Percentiles rank a stretch among this genome's conserved stretches.
phyloP scores from a whole-genome alignment of 2,888 invertebrate genomes.

The Morpho deidamia region DNA sequence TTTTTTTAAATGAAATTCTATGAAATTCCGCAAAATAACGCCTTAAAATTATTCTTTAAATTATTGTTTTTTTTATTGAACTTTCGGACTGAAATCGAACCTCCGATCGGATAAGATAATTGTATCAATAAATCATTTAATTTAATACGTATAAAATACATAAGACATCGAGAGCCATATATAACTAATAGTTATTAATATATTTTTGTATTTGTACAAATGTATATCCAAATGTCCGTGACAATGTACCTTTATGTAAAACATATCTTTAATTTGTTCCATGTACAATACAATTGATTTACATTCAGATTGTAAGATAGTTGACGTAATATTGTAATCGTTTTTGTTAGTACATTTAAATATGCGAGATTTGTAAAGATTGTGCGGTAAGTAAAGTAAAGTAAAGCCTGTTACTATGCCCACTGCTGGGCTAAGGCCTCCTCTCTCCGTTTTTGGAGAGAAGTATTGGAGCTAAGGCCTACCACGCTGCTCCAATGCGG shows the following conservation, averaged over 20 bases:
- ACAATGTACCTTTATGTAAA: slow-evolving; percentile 35
- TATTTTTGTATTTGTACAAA: slow-evolving; percentile 70
- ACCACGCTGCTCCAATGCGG: too few relatives aligned
- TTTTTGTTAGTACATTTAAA: neutral
- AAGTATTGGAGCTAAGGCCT: too few relatives aligned
- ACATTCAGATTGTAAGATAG: slow-evolving; percentile 14
- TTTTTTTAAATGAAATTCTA: too few relatives aligned
- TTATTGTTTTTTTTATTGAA: too few relatives aligned
- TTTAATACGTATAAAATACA: slow-evolving; percentile 36
- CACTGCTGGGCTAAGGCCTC: too few relatives aligned
- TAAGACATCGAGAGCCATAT: slow-evolving; percentile 50
- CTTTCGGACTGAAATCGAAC: too few relatives aligned
- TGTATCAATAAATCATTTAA: slow-evolving; percentile 34
- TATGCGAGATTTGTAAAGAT: slow-evolving; percentile 31
- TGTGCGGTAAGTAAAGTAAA: too few relatives aligned
- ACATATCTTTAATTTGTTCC: slow-evolving; percentile 35
- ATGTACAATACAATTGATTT: slow-evolving; percentile 16
- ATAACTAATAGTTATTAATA: slow-evolving; percentile 57
- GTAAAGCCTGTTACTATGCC: too few relatives aligned
- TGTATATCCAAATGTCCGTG: slow-evolving; percentile 37
- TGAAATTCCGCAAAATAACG: too few relatives aligned
- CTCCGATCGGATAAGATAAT: too few relatives aligned
- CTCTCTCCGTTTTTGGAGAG: too few relatives aligned
- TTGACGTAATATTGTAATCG: neutral
- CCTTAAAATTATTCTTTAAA: too few relatives aligned